Percentiles rank a stretch among this genome's conserved stretches.
phyloP scores from a whole-genome alignment of 2,797 vertebrate genomes.

The Fistularia tabacaria region DNA sequence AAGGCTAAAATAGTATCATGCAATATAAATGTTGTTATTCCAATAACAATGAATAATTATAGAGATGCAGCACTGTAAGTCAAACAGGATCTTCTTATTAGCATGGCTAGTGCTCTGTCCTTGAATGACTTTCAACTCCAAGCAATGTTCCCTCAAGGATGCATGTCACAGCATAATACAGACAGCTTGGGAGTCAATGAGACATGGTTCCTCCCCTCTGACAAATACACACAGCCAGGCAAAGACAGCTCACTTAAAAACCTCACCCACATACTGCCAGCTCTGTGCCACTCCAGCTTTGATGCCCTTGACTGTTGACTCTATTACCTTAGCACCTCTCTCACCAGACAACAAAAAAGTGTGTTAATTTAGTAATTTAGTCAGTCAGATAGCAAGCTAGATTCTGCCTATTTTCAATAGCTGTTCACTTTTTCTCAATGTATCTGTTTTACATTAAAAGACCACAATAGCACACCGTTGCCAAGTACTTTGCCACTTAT shows the following conservation, averaged over 20 bases:
- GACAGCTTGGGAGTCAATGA: slow-evolving; percentile 60
- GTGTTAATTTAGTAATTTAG: too few relatives aligned
- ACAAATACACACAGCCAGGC: slow-evolving; percentile 38
- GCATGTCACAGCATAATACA: slow-evolving; percentile 68
- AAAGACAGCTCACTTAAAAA: slow-evolving; percentile 19
- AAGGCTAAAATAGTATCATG: slow-evolving; percentile 14
- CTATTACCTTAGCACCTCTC: slow-evolving; percentile 41
- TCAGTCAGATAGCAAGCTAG: too few relatives aligned
- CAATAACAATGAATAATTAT: slow-evolving; percentile 9
- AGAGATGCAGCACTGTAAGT: slow-evolving; percentile 18
- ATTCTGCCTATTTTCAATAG: background rate
- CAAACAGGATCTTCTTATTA: slow-evolving; percentile 27
- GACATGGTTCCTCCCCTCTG: slow-evolving; percentile 52
- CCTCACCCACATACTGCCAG: slow-evolving; percentile 48
- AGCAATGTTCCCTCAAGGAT: slow-evolving; percentile 60
- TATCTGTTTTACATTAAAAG: slow-evolving; percentile 17
- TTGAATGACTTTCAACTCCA: slow-evolving; percentile 71
- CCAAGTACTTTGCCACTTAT: slow-evolving; percentile 33
- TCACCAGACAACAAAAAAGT: slow-evolving; percentile 10
- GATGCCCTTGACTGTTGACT: slow-evolving; percentile 56
- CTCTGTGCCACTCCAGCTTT: slow-evolving; percentile 44
- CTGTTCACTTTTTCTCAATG: slow-evolving; percentile 21
- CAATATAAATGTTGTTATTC: slow-evolving; percentile 7
- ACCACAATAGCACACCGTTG: too few relatives aligned
- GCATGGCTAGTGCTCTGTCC: slow-evolving; percentile 51